These are phyloP conservation scores for Lithophane semibrunnea DNA, from an alignment of 2,888 invertebrate genomes.

Conservation along the genomic window DNA sequence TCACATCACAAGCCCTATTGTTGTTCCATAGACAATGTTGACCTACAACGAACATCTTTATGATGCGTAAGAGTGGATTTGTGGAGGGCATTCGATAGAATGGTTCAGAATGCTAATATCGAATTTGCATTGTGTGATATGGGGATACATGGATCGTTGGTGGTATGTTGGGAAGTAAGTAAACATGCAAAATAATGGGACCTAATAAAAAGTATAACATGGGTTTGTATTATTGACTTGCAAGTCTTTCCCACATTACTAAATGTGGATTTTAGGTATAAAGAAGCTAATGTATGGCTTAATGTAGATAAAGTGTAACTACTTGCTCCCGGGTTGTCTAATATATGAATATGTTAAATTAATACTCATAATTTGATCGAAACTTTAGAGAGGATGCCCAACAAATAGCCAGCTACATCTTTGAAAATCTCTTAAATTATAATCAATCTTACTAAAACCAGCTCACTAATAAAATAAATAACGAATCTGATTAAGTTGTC, in stretches of 20 bases:
- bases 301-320: neutral
- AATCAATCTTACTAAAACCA: neutral
- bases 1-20: slow-evolving; percentile 83
- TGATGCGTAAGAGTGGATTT: slow-evolving; percentile 72
- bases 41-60: slow-evolving; percentile 78
- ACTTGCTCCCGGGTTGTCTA: no score
- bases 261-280: neutral
- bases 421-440: neutral
- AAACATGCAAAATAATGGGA: slow-evolving; percentile 41
- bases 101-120: slow-evolving; percentile 63
- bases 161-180: slow-evolving; percentile 33
- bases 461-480: slow-evolving; percentile 1
- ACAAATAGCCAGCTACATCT: neutral
- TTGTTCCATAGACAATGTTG: slow-evolving; percentile 81
- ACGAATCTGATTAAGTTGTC: slow-evolving; percentile 35
- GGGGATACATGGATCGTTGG: slow-evolving; percentile 37
- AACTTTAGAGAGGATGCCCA: neutral
- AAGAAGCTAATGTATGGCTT: slow-evolving; percentile 6
- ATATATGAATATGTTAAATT: neutral
- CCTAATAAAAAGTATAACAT: slow-evolving; percentile 50
- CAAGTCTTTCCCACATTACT: slow-evolving; percentile 9
- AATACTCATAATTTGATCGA: neutral
- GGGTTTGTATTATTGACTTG: slow-evolving; percentile 13
- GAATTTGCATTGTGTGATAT: slow-evolving; percentile 55
- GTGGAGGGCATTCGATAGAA: slow-evolving; percentile 65